Evolutionary conservation across 2,797 vertebrate genomes (phyloP), one percentile per base, ranked within the genome.

Genomic region (Malurus leucopterus): DNA sequence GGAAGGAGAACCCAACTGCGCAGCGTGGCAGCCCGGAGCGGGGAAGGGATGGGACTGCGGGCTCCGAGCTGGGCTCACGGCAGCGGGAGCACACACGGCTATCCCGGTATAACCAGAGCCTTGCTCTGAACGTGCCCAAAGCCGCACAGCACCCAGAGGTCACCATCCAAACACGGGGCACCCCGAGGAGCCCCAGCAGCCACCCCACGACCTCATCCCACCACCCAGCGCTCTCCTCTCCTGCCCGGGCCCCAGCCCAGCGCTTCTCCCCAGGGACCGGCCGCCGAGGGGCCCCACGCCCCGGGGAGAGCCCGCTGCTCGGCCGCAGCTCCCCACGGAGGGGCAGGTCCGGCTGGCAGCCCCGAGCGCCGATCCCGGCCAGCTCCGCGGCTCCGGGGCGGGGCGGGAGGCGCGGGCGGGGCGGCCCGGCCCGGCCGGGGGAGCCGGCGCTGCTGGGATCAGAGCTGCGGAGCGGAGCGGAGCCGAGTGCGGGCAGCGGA

Each of bases 401-500:
- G 81, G 67, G 75, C 57, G 34, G 54, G 50, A 29, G 50, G 77
- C 32, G 88, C 77, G 69, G 87, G 84, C 74, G 76, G 90, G 40
- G 54, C 74, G 59, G 69, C 22, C 53, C 62, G 75, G 41, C 17
- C 83, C 11, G 79, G 55, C 29, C 50, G 47, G 41, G 81, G 80
- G 26, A 55, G 73, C 76, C 54, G 76, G 72, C 41, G 81, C 76
- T 23, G 92, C 77, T 29, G 89, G 57, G 27, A 27, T 13, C 3
- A 7, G 69, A 72, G 30, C n/a, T 53, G 36, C 36, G 36, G 36
- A 36, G 8, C 19, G 2, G 71, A 81, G 75, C 29, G 43, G 51
- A 73, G 58, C 22, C 8, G 11, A 4, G 16, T 2, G 64, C 7
- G 6, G 55, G 29, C 1, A 1, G 41, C 0, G 36, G 0, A 0